Evolutionary conservation across 2,888 invertebrate species (phyloP).

Genomic region (Callinectes sapidus): DNA sequence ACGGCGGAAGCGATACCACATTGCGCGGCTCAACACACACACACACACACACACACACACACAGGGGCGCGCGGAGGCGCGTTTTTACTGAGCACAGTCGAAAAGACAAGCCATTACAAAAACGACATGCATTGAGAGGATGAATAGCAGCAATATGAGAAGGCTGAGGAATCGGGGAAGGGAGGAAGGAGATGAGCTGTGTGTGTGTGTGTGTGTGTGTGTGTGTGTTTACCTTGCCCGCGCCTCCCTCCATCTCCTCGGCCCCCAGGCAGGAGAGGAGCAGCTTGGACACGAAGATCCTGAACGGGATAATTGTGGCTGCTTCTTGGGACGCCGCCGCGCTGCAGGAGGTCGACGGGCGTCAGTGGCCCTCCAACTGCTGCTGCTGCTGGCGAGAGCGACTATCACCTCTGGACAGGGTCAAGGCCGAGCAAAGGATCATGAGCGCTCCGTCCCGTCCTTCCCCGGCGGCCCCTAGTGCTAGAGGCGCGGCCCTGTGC

Average conservation of each 20-base stretch:
- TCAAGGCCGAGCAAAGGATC: background rate
- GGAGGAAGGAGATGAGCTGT: background rate
- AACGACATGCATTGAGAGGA: background rate
- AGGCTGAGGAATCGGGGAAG: background rate
- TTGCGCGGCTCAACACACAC: background rate
- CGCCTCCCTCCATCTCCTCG: slow-evolving; percentile 59
- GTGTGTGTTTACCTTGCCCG: background rate
- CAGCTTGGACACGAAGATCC: slow-evolving; percentile 57
- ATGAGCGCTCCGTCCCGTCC: slow-evolving; percentile 12
- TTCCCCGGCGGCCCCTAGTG: background rate
- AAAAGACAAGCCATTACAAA: background rate
- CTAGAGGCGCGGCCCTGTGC: slow-evolving; percentile 10
- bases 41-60: slow-evolving; percentile 23
- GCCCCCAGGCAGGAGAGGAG: slow-evolving; percentile 64
- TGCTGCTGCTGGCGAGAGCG: slow-evolving; percentile 3
- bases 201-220: background rate
- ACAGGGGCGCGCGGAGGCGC: slow-evolving; percentile 2
- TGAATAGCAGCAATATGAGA: background rate
- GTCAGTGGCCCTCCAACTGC: slow-evolving; percentile 12
- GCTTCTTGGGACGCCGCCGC: slow-evolving; percentile 5
- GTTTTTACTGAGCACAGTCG: background rate
- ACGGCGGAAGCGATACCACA: background rate
- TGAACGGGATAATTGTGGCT: slow-evolving; percentile 56
- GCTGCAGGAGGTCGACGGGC: slow-evolving; percentile 3
- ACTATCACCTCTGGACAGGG: background rate